phyloP scores from a whole-genome alignment of 2,797 vertebrate species.

The Brachyalestes nurse region DNA sequence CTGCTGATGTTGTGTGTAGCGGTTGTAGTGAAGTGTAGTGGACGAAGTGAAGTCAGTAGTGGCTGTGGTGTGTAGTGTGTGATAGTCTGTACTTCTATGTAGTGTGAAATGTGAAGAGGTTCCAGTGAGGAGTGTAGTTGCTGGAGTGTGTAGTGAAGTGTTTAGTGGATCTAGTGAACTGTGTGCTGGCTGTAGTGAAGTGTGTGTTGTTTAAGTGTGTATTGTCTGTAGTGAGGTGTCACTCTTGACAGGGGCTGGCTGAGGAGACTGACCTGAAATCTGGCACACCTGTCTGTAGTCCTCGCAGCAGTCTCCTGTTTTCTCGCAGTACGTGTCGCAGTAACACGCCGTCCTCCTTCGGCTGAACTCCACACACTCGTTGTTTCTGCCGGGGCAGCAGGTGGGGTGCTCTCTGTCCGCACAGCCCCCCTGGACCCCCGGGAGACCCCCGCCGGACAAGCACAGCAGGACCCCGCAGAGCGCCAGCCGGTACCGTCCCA shows the following conservation, averaged over 20 bases:
- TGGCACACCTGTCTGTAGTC: conserved; percentile 79
- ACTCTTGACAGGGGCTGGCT: too few relatives aligned
- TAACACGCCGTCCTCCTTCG: conserved; percentile 76
- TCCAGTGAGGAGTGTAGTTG: too few relatives aligned
- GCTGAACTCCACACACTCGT: conserved; percentile 77
- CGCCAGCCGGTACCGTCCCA: conserved; percentile 12
- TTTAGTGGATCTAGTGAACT: not conserved
- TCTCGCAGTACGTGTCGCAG: conserved; percentile 87
- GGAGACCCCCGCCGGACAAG: conserved; percentile 62
- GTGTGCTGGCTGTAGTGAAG: too few relatives aligned
- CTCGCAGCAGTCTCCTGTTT: conserved; percentile 82
- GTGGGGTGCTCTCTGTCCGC: conserved; percentile 71
- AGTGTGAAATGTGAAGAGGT: too few relatives aligned
- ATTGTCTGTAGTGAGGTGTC: too few relatives aligned
- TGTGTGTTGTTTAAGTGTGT: not conserved
- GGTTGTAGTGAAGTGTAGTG: too few relatives aligned
- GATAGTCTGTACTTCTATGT: too few relatives aligned
- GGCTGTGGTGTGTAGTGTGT: too few relatives aligned
- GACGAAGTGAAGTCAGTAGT: too few relatives aligned
- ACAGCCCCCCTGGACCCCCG: conserved; percentile 73
- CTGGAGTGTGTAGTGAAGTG: too few relatives aligned
- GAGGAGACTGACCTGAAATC: conserved; percentile 77
- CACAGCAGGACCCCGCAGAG: conserved; percentile 67
- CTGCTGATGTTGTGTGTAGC: too few relatives aligned
- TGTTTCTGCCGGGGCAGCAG: conserved; percentile 86